phyloP scores from a whole-genome alignment of 2,797 vertebrate species.

The Todus mexicanus region DNA sequence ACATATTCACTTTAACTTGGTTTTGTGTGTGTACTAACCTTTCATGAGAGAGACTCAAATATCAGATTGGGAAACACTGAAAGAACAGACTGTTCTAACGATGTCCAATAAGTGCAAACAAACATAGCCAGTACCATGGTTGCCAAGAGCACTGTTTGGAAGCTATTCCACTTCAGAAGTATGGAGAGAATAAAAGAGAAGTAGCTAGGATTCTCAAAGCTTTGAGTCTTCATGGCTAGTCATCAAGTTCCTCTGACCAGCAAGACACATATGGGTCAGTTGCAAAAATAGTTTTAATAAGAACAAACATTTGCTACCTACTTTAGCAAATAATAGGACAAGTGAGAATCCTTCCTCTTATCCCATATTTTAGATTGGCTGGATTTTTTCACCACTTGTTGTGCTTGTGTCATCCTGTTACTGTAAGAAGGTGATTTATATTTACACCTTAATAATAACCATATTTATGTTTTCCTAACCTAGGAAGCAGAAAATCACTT shows the following conservation, averaged over 20 bases:
- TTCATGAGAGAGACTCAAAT: neutral
- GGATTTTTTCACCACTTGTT: neutral
- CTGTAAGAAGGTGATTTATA: neutral
- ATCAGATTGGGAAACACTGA: neutral
- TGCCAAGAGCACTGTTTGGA: neutral
- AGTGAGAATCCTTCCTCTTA: neutral
- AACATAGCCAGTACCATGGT: neutral
- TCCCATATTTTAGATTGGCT: neutral
- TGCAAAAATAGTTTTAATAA: neutral
- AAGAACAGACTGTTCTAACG: neutral
- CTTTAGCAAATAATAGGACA: neutral
- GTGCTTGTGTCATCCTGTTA: neutral
- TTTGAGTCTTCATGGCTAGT: neutral
- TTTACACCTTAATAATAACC: neutral
- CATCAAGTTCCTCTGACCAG: neutral
- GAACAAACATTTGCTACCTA: neutral
- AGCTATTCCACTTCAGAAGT: neutral
- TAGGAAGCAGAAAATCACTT: neutral
- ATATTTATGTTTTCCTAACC: neutral
- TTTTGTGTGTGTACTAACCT: neutral
- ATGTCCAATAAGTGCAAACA: neutral
- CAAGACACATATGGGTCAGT: neutral
- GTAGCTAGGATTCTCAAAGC: neutral
- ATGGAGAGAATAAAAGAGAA: neutral
- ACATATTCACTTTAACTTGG: neutral